phyloP scores from a whole-genome alignment of 2,113 vertebrate species.

The Lepisosteus oculatus region DNA sequence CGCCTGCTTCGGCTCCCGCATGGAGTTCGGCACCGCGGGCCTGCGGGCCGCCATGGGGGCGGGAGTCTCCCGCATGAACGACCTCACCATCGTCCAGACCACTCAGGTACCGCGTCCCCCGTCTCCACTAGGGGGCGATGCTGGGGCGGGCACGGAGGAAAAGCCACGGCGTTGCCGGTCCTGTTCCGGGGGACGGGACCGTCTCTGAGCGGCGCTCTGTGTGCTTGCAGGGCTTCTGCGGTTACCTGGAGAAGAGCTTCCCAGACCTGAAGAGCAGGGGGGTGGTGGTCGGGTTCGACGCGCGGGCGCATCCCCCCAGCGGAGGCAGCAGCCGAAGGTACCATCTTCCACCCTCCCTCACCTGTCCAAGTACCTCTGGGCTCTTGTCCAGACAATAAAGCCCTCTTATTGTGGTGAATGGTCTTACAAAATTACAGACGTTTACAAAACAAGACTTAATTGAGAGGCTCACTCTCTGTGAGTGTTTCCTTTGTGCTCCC shows the following conservation, averaged over 20 bases:
- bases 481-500: no score
- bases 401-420: no score
- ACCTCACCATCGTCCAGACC: conserved; percentile 95
- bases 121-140: no score
- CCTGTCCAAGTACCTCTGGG: no score
- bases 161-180: no score
- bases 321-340: conserved; percentile 84
- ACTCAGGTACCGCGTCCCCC: conserved; percentile 66
- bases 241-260: conserved; percentile 82
- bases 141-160: no score
- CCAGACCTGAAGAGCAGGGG: conserved; percentile 81
- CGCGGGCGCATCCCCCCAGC: conserved; percentile 80
- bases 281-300: conserved; percentile 88
- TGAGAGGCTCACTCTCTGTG: no score
- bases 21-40: conserved; percentile 95
- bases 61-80: conserved; percentile 87
- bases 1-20: conserved; percentile 81
- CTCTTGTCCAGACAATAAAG: no score
- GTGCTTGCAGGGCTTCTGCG: conserved; percentile 81
- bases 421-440: no score
- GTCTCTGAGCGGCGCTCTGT: background rate
- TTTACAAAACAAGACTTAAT: no score
- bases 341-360: background rate
- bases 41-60: conserved; percentile 90
- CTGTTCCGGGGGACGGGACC: no score